Base-by-base conservation (phyloP, 1,140 invertebrate genomes). In the Popillia japonica region DNA sequence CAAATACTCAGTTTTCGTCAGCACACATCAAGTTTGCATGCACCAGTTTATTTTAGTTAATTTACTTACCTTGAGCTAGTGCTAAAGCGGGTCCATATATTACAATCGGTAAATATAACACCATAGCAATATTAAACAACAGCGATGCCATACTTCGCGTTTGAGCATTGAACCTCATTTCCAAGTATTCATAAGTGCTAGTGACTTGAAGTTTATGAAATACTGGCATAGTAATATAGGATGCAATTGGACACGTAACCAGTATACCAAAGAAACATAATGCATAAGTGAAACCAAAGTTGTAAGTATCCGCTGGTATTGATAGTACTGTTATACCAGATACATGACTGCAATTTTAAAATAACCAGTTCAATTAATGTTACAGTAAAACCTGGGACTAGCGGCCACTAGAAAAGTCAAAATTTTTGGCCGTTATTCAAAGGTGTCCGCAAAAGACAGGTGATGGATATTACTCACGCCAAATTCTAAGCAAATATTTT, bases 281-380 rank as follows among this genome's bases (percentile, higher is more conserved):
- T 80, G 90, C 90, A 81, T 93, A 94, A 81, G 92, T 90, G 0
- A 91, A 91, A 0, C 94, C 94, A 82, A 91, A 91, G 8, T 88
- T 84, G 80, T 96, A 96, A 75, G 95, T 91, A 83, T 96, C 95
- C 0, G 94, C 91, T 0, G 95, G 95, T 40, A 93, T 90, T 7
- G 94, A 94, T 0, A 96, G 88, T 3, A 96, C 83, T 0, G 94
- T 93, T 23, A 96, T 92, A 61, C 94, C 94, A n/a, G 94, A 96
- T 82, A 95, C 88, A 82, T 94, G 94, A 84, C 93, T 95, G 84
- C 84, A 86, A 88, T 1, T 74, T 42, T 17, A 74, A n/a, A n/a
- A 41, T 42, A 27, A 74, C n/a, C 14, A 34, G 4, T 34, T 34
- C 27, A 34, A 34, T 4, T 34, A 34, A 34, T 34, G 27, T 34